Evolutionary conservation across 2,797 vertebrate genomes (phyloP).

Genomic region (Ceyx erithaca): DNA sequence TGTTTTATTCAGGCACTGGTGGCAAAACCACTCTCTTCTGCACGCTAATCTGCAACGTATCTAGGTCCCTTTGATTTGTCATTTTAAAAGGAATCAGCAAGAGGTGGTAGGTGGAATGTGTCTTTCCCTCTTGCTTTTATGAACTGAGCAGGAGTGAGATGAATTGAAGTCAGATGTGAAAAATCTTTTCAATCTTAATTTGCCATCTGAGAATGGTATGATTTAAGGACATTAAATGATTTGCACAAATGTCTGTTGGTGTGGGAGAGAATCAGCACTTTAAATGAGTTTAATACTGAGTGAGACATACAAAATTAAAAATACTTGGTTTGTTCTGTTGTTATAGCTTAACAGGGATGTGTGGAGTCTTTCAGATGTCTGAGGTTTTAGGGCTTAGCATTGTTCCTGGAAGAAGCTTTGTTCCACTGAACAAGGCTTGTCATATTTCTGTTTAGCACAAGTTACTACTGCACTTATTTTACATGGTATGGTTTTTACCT

Average conservation of each 20-base stretch:
- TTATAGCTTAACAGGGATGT: background rate
- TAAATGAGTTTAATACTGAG: background rate
- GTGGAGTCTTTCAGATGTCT: background rate
- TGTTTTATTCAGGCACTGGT: background rate
- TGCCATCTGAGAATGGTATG: background rate
- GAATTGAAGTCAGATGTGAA: conserved; percentile 10
- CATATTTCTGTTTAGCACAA: background rate
- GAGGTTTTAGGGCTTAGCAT: background rate
- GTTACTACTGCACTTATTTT: background rate
- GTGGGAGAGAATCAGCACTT: conserved; percentile 1
- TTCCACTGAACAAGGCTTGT: background rate
- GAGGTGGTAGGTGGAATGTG: background rate
- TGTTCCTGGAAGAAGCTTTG: background rate
- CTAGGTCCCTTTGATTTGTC: background rate
- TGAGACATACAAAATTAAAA: background rate
- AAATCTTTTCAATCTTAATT: conserved; percentile 36
- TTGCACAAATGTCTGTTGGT: rapidly evolving
- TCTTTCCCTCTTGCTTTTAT: background rate
- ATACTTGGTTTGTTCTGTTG: background rate
- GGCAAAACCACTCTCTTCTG: background rate
- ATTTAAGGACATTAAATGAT: conserved; percentile 19
- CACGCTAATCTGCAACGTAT: background rate
- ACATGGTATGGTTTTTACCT: background rate
- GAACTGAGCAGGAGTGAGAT: background rate
- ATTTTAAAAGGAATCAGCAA: conserved; percentile 5